Base-by-base conservation (phyloP, 2,797 vertebrate genomes). In the Protosalanx chinensis region DNA sequence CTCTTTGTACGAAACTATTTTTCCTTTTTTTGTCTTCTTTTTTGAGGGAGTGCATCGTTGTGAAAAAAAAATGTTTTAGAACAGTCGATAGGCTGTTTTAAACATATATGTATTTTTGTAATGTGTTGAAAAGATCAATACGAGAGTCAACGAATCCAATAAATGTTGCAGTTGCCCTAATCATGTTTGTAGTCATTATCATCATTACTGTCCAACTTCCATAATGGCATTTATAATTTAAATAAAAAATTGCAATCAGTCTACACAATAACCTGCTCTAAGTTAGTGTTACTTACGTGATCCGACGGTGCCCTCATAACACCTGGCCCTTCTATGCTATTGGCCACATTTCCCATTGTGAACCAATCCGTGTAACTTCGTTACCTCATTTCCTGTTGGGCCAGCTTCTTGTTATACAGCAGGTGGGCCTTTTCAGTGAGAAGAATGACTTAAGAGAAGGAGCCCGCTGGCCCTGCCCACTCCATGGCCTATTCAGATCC, bases 101-200 rank as follows among this genome's bases (percentile, higher is more conserved):
- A 88, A 87, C 86, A 91, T 91, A 91, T 91, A 90, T 91, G 90
- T 91, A 91, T 91, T 91, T 91, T 91, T 91, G 89, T 91, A 91
- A 91, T 88, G 89, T 91, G 89, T 91, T 91, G 90, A 90, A 91
- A 90, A 91, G 64, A 91, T 91, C 89, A 90, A 91, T 91, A 91
- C 88, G 87, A 90, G 86, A 91, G 88, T 85, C 89, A 91, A 91
- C 88, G 90, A 67, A 87, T 90, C 88, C 89, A 91, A 91, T 91
- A 91, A 91, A 91, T 91, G 90, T 91, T 90, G 89, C 88, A 89
- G 88, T 88, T 91, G 90, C 90, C 89, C 88, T 90, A 91, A 81
- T 86, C 35, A 29, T 35, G 20, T 37, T 12, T 58, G 30, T 20
- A 23, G 53, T 1, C 53, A 23, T 56, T n/a, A 65, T 46, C 20